Evolutionary conservation across 2,797 vertebrate species (phyloP), one percentile per base, ranked within the genome.

Genomic region (Epinephelus awoara): DNA sequence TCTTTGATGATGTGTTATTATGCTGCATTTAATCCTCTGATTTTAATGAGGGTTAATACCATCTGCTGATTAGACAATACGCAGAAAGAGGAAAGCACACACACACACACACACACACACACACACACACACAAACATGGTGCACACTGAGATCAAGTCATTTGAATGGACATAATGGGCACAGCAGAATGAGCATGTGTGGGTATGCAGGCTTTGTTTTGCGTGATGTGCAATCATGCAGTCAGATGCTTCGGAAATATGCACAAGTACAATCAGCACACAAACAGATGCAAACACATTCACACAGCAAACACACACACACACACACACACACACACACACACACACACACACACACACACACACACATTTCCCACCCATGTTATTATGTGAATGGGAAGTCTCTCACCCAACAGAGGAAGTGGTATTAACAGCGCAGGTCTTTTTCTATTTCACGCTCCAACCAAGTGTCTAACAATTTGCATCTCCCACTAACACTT

Each of bases 371-470:
- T 64, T 56, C 40, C 15, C 42, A 72, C 66, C 71, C 46, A 47
- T 74, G 51, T 51, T 67, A 59, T 78, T 76, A 82, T 72, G 73
- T 82, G 75, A 84, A 83, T 72, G 61, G 57, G 67, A 85, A 85
- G 82, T 87, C 76, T 88, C 62, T 83, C 79, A 79, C 72, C 68
- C 76, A 7, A 52, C 72, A 86, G 77, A 85, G 72, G 80, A 89
- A 91, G 86, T 88, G 65, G 90, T 84, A 90, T 91, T 89, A 88
- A 89, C 88, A 81, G 75, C 78, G 27, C 79, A 71, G 85, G 88
- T 90, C 87, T 79, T 89, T 92, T 93, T 91, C 93, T 86, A 93
- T 94, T 94, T 95, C 93, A 94, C 89, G 91, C 93, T 95, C 90
- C 91, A 93, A 92, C 92, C 93, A 90, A 93, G 90, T 92, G 91